Percentiles rank a stretch among this genome's conserved stretches.
Evolutionary conservation across 2,797 vertebrate species (phyloP).

Genomic region (Sparus aurata): DNA sequence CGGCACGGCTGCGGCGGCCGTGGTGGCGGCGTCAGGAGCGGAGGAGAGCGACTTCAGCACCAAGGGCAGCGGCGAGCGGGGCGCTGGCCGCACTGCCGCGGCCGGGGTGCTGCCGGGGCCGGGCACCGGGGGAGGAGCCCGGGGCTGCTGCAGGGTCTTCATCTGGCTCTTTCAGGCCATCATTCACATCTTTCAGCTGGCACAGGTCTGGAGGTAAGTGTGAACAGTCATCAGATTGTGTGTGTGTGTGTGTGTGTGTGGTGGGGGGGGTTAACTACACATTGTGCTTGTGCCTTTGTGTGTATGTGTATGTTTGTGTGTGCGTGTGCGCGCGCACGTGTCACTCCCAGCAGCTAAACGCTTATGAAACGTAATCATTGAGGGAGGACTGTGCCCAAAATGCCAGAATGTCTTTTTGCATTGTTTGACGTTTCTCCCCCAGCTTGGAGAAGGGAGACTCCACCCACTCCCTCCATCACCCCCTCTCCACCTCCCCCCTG

Average conservation of each 20-base stretch:
- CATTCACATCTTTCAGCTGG: slow-evolving; percentile 94
- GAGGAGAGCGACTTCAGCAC: slow-evolving; percentile 84
- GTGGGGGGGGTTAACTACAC: slow-evolving; percentile 29
- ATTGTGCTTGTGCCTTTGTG: slow-evolving; percentile 33
- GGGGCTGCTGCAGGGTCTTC: slow-evolving; percentile 92
- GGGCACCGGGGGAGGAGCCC: slow-evolving; percentile 76
- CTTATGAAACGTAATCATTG: slow-evolving; percentile 46
- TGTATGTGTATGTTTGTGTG: slow-evolving; percentile 31
- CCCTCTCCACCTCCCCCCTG: slow-evolving; percentile 50
- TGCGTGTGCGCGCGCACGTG: neutral
- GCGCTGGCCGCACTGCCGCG: slow-evolving; percentile 80
- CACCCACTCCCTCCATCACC: slow-evolving; percentile 72
- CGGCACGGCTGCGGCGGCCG: slow-evolving; percentile 81
- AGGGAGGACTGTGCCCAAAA: slow-evolving; percentile 50
- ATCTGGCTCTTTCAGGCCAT: slow-evolving; percentile 92
- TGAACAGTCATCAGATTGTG: slow-evolving; percentile 7
- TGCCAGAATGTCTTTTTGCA: slow-evolving; percentile 55
- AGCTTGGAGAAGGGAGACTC: slow-evolving; percentile 41
- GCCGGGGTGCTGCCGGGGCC: slow-evolving; percentile 73
- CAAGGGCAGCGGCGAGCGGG: slow-evolving; percentile 88
- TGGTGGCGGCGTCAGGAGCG: slow-evolving; percentile 78
- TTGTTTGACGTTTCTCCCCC: slow-evolving; percentile 57
- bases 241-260: too few relatives aligned
- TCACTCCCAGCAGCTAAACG: slow-evolving; percentile 21
- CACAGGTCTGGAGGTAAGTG: slow-evolving; percentile 95